Evolutionary conservation across 2,113 vertebrate species (phyloP), one percentile per base, ranked within the genome.

Genomic region (Trematomus loennbergii): DNA sequence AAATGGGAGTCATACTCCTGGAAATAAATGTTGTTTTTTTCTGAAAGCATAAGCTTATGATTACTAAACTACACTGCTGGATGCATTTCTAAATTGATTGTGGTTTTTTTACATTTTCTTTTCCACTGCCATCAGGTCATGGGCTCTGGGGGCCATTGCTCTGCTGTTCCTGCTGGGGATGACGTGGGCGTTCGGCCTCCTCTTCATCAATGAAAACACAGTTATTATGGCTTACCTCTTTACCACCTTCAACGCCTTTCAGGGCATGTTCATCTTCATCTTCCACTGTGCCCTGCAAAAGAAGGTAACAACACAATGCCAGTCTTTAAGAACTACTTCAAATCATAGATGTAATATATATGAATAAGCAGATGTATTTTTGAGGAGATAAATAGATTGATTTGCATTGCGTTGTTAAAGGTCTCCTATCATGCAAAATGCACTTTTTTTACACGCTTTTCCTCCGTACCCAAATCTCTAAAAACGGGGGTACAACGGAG

Each of bases 231-330:
- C 97, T 45, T 97, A 97, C 87, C 97, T 98, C 87, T 98, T 98
- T 89, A 98, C 97, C 80, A 97, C 97, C 85, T 98, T 97, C 94
- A 98, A 98, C 1, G 97, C 97, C 87, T 96, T 98, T 93, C 97
- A 97, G 94, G 97, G 97, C 81, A 96, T 97, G 95, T 98, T 98
- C 94, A 97, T 98, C 93, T 98, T 98, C 40, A 97, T 98, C 83
- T 97, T 98, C 94, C 97, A 98, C 93, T 98, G 97, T 86, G 97
- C 97, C 61, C 94, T 98, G 81, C 97, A 98, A 90, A 98, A 97
- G 84, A 97, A 98, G 96, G 97, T 97, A 90, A 43, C 1, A 1
- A 36, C 12, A 22, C 9, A 10, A 48, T 1, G 9, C 25, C 16
- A 7, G 9, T 18, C 3, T 45, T 45, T 2, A 64, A 50, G 12